Percentiles rank a stretch among this genome's conserved stretches.
These are phyloP conservation scores for Carlito syrichta DNA, from an alignment of 2,113 vertebrate genomes.

Conservation along the genomic window DNA sequence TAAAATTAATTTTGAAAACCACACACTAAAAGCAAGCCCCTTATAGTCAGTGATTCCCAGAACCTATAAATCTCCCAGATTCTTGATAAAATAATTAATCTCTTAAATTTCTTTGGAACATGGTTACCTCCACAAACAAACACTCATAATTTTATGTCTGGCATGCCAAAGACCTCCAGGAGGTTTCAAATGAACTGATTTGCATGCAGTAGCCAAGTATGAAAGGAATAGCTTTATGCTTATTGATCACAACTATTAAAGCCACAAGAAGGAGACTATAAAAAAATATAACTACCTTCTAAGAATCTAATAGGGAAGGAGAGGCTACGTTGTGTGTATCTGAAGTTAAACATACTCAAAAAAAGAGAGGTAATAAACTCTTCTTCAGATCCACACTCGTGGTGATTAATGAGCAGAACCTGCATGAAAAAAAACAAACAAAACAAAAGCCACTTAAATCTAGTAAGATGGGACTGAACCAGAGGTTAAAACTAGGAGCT, in stretches of 20 bases:
- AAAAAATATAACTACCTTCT: slow-evolving; percentile 88
- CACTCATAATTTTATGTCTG: slow-evolving; percentile 80
- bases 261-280: slow-evolving; percentile 88
- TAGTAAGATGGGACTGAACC: slow-evolving; percentile 87
- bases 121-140: slow-evolving; percentile 85
- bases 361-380: slow-evolving; percentile 89
- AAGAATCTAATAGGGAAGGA: slow-evolving; percentile 88
- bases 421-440: slow-evolving; percentile 88
- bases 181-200: slow-evolving; percentile 85
- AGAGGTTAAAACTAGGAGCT: slow-evolving; percentile 84
- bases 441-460: slow-evolving; percentile 90
- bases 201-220: slow-evolving; percentile 86
- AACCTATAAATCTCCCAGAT: slow-evolving; percentile 56
- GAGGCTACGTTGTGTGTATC: slow-evolving; percentile 90
- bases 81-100: slow-evolving; percentile 67
- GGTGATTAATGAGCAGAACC: slow-evolving; percentile 90
- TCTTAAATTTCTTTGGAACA: slow-evolving; percentile 80
- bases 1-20: slow-evolving; percentile 66
- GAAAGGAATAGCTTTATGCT: slow-evolving; percentile 80
- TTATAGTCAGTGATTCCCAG: slow-evolving; percentile 74
- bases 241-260: slow-evolving; percentile 84
- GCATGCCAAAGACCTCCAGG: slow-evolving; percentile 88
- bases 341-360: slow-evolving; percentile 91
- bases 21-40: slow-evolving; percentile 65
- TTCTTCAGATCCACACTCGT: slow-evolving; percentile 90